Conservation (phyloP, 2,888 invertebrate species). For the Nymphalis polychloros region DNA sequence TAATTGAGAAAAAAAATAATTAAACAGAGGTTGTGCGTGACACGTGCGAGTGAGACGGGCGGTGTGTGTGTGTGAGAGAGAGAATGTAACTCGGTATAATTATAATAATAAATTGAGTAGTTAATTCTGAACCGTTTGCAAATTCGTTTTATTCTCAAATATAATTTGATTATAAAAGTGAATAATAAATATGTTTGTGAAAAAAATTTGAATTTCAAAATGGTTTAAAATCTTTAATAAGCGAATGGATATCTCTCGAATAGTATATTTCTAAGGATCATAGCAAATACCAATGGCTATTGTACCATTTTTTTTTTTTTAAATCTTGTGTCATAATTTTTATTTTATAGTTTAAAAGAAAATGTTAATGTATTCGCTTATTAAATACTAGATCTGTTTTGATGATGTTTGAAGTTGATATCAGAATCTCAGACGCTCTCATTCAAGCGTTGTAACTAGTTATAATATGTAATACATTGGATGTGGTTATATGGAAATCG, state of each 20-base stretch:
- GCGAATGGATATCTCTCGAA: constrained; percentile 6
- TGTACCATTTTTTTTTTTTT: too few relatives aligned
- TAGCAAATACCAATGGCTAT: background rate
- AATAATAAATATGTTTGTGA: background rate
- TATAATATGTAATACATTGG: background rate
- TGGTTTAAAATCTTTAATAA: constrained; percentile 7
- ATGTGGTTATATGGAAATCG: background rate
- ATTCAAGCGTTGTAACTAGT: background rate
- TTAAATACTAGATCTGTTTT: constrained; percentile 6
- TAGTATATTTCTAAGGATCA: background rate
- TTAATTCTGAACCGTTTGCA: constrained; percentile 31
- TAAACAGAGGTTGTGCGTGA: constrained; percentile 65
- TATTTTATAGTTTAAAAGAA: background rate
- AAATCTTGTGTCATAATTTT: too few relatives aligned
- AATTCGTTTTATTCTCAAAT: constrained; percentile 28
- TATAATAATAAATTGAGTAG: constrained; percentile 21
- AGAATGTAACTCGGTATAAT: constrained; percentile 35
- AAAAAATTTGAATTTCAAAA: background rate
- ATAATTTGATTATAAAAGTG: background rate
- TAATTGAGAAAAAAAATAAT: constrained; percentile 48
- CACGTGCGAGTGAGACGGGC: constrained; percentile 49
- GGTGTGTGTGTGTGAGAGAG: constrained; percentile 45
- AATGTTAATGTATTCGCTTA: constrained; percentile 10
- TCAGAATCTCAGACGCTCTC: constrained; percentile 19
- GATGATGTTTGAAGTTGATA: constrained; percentile 5